Evolutionary conservation across 2,888 invertebrate genomes (phyloP).

Genomic region (Hartigia nigra): DNA sequence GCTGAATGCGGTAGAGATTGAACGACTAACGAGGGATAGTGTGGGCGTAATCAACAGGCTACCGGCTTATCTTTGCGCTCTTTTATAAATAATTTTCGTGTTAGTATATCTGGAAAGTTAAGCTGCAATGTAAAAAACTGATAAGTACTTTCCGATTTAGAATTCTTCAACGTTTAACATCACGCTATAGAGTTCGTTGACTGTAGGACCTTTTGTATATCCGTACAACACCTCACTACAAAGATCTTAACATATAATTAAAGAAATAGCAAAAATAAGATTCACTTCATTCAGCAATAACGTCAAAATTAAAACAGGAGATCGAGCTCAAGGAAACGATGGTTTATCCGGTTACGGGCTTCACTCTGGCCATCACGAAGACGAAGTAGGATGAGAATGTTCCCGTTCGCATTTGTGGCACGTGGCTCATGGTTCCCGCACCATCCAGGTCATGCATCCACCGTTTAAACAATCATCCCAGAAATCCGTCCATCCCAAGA

Average conservation of each 20-base stretch:
- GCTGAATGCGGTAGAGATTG: no score
- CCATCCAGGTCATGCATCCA: constrained; percentile 34
- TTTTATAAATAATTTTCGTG: background rate
- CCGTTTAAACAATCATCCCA: constrained; percentile 27
- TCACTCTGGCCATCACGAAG: constrained; percentile 43
- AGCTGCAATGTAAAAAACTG: background rate
- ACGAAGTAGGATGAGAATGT: constrained; percentile 49
- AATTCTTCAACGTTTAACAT: background rate
- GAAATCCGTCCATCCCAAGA: background rate
- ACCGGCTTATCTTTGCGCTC: no score
- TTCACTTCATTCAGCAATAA: constrained; percentile 3
- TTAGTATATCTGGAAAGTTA: background rate
- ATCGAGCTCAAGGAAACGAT: constrained; percentile 41
- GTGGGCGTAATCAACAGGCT: no score
- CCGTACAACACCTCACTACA: background rate
- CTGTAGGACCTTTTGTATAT: background rate
- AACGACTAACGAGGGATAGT: no score
- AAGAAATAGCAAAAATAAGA: constrained; percentile 1
- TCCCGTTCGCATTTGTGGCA: constrained; percentile 42
- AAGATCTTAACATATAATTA: background rate
- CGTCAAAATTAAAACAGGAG: constrained; percentile 46
- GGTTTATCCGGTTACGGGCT: constrained; percentile 47
- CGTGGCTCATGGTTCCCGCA: constrained; percentile 46
- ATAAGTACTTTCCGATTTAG: background rate
- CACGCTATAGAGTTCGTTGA: background rate